Evolutionary conservation across 2,113 vertebrate genomes (phyloP).

Genomic region (Oenanthe melanoleuca): DNA sequence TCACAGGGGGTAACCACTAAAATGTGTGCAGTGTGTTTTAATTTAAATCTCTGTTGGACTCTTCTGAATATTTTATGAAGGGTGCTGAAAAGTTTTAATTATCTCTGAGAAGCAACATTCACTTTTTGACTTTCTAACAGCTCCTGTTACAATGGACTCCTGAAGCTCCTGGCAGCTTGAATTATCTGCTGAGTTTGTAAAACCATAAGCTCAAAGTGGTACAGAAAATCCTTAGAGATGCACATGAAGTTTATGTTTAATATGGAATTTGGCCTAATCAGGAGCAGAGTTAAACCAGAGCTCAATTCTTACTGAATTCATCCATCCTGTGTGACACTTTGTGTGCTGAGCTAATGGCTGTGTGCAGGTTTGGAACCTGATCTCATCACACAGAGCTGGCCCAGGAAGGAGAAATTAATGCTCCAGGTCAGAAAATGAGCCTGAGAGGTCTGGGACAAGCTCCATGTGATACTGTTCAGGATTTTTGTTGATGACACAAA

Average conservation of each 20-base stretch:
- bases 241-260: not conserved
- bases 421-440: not conserved
- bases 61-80: not conserved
- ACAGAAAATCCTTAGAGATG: not conserved
- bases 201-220: not conserved
- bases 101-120: not conserved
- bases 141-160: not conserved
- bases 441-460: not conserved
- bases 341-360: not conserved
- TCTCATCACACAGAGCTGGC: not conserved
- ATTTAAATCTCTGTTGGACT: not conserved
- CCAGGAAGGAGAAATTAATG: not conserved
- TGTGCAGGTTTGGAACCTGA: not conserved
- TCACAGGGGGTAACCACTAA: not conserved
- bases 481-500: not conserved
- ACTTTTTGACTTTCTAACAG: not conserved
- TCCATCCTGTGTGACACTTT: not conserved
- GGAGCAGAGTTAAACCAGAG: not conserved
- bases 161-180: not conserved
- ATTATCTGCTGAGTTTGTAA: not conserved
- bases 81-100: not conserved
- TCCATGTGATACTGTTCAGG: fast-evolving
- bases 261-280: not conserved
- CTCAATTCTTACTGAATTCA: not conserved
- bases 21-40: not conserved